Conservation (phyloP, 2,797 vertebrate genomes). For the Cuculus canorus region DNA sequence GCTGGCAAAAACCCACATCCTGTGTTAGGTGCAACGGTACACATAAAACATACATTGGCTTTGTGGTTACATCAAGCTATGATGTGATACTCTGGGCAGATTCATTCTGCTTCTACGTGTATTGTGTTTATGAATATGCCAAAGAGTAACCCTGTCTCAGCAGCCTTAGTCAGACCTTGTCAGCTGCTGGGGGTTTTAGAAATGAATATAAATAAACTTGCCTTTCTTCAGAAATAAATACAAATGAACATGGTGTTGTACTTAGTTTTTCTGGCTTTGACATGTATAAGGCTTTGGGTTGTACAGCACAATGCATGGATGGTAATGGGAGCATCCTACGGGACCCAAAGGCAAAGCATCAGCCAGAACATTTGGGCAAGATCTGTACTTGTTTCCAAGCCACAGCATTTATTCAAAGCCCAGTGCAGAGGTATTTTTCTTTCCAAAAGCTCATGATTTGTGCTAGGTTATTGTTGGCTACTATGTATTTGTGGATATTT, state of each 20-base stretch:
- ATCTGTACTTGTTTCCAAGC: not conserved
- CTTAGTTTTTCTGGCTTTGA: not conserved
- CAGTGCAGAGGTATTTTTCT: constrained; percentile 11
- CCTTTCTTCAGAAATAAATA: not conserved
- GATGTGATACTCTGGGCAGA: constrained; percentile 28
- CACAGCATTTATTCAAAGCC: not conserved
- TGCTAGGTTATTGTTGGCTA: constrained; percentile 50
- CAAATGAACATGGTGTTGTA: not conserved
- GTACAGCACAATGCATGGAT: not conserved
- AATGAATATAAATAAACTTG: not conserved
- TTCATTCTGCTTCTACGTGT: not conserved
- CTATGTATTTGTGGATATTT: not conserved
- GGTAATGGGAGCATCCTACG: not conserved
- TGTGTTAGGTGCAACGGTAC: constrained; percentile 7
- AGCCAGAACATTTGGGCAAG: not conserved
- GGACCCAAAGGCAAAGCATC: not conserved
- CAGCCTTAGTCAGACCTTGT: not conserved
- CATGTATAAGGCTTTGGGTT: not conserved
- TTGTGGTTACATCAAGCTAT: not conserved
- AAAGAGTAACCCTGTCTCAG: not conserved
- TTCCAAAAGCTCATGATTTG: constrained; percentile 40
- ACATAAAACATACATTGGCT: not conserved
- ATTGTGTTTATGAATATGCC: rapidly evolving
- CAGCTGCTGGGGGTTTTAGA: not conserved
- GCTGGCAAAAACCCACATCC: constrained; percentile 38